phyloP scores from a whole-genome alignment of 2,797 vertebrate species.

The Myotis planiceps region DNA sequence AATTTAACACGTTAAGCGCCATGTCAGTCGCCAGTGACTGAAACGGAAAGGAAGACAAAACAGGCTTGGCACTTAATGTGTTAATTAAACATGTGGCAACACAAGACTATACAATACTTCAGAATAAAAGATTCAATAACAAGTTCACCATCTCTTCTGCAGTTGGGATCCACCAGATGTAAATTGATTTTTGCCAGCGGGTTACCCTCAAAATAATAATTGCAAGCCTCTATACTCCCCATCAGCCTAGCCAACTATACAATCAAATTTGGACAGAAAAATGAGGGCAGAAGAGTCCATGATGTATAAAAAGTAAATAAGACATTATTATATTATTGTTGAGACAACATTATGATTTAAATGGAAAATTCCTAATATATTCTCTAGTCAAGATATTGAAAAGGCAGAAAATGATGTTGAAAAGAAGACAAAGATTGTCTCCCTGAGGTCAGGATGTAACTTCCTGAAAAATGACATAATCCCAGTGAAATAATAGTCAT shows the following conservation, averaged over 20 bases:
- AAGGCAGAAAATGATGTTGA: constrained; percentile 23
- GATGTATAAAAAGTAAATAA: constrained; percentile 15
- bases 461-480: background rate
- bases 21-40: too few species aligned
- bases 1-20: background rate
- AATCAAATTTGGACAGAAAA: constrained; percentile 53
- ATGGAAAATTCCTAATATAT: constrained; percentile 26
- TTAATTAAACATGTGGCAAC: background rate
- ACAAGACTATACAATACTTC: background rate
- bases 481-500: constrained; percentile 1
- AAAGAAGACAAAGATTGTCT: background rate
- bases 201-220: background rate
- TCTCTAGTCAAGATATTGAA: constrained; percentile 19
- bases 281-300: background rate
- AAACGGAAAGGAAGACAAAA: too few species aligned
- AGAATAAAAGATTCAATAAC: constrained; percentile 17
- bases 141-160: background rate
- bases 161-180: background rate
- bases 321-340: background rate
- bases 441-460: background rate
- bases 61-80: too few species aligned
- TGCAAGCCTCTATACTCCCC: background rate
- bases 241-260: background rate
- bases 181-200: background rate
- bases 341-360: constrained; percentile 36